Evolutionary conservation across 2,888 invertebrate genomes (phyloP).

Genomic region (Phyllotreta cruciferae): DNA sequence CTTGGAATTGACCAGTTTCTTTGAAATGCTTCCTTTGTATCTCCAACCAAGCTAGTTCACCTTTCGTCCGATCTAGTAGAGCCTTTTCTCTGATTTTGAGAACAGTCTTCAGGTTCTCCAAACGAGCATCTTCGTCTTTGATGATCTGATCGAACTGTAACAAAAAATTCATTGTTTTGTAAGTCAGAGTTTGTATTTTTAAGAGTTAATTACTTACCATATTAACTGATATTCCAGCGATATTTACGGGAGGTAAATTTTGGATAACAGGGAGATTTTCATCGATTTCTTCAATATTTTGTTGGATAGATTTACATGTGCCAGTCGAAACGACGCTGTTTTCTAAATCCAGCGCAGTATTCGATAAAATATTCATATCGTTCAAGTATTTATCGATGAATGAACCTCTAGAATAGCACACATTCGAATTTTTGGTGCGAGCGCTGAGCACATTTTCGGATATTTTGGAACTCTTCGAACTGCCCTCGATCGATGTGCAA

Average conservation of each 20-base stretch:
- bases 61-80: conserved; percentile 71
- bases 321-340: conserved; percentile 29
- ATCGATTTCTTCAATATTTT: conserved; percentile 16
- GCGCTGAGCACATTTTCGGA: conserved; percentile 19
- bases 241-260: conserved; percentile 42
- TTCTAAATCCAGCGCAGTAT: conserved; percentile 33
- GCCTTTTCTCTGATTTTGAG: conserved; percentile 73
- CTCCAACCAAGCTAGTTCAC: conserved; percentile 70
- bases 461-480: conserved; percentile 10
- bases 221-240: conserved; percentile 53
- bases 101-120: conserved; percentile 70
- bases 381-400: conserved; percentile 33
- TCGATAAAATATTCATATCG: conserved; percentile 25
- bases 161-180: conserved; percentile 11
- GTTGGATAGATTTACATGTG: conserved; percentile 24
- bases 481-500: neutral
- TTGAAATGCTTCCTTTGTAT: conserved; percentile 69
- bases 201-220: conserved; percentile 49
- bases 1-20: conserved; percentile 65
- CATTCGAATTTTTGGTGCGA: conserved; percentile 39
- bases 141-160: conserved; percentile 67
- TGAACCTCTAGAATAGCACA: conserved; percentile 54
- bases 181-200: conserved; percentile 1
- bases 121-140: conserved; percentile 71
- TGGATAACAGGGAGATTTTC: conserved; percentile 34